Percentiles rank a stretch among this genome's conserved stretches.
Conservation (phyloP, 2,797 vertebrate genomes). For the Oophaga sylvatica region DNA sequence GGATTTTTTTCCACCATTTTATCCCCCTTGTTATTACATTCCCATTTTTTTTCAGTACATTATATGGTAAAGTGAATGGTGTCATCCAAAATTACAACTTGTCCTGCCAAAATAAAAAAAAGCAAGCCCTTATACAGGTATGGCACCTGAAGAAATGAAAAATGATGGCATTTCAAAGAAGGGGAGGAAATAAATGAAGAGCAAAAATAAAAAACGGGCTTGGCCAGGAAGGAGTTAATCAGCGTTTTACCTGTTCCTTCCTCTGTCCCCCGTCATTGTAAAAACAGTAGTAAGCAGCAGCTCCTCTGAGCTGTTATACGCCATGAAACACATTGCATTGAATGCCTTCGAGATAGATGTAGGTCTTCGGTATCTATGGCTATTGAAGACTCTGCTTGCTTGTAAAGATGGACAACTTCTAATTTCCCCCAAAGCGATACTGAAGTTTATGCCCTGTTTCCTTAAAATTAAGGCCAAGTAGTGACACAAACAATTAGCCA, state of each 20-base stretch:
- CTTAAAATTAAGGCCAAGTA: slow-evolving; percentile 54
- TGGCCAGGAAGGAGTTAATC: no score
- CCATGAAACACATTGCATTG: not conserved
- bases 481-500: slow-evolving; percentile 45
- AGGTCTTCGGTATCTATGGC: not conserved
- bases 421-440: slow-evolving; percentile 45
- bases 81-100: no score
- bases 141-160: no score
- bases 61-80: no score
- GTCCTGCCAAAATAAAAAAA: no score
- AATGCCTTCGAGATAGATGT: not conserved
- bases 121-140: no score
- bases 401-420: slow-evolving; percentile 46
- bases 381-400: not conserved
- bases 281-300: not conserved
- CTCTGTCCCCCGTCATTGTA: not conserved
- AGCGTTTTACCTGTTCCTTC: no score
- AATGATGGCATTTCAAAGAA: not conserved
- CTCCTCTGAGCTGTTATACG: not conserved
- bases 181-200: not conserved
- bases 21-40: no score
- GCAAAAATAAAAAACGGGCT: not conserved
- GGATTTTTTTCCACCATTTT: no score
- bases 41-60: no score
- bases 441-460: slow-evolving; percentile 59